Conservation (phyloP, 2,888 invertebrate species). For the Dolichomitus sp. region DNA sequence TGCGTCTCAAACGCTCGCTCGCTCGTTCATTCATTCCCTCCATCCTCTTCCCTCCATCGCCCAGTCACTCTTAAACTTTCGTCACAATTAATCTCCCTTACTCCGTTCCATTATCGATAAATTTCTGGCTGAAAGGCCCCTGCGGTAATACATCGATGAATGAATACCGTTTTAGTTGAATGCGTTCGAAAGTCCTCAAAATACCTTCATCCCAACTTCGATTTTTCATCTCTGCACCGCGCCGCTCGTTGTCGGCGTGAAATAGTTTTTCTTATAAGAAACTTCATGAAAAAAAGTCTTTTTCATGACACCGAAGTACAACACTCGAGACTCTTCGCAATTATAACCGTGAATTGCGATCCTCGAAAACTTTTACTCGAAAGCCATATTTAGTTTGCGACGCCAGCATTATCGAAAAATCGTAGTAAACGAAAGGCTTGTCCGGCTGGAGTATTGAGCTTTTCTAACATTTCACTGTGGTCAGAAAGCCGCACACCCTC, state of each 20-base stretch:
- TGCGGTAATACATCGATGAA: slow-evolving; percentile 56
- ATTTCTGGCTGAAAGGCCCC: slow-evolving; percentile 56
- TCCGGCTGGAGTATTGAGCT: slow-evolving; percentile 36
- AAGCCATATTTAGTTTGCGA: slow-evolving; percentile 33
- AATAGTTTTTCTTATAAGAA: slow-evolving; percentile 45
- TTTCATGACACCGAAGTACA: slow-evolving; percentile 6
- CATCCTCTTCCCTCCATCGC: slow-evolving; percentile 26
- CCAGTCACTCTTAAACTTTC: slow-evolving; percentile 55
- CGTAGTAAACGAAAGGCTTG: slow-evolving; percentile 45
- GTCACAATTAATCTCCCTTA: slow-evolving; percentile 62
- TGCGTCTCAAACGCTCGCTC: background rate
- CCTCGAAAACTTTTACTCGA: slow-evolving; percentile 46
- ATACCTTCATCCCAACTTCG: slow-evolving; percentile 40
- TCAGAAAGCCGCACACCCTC: slow-evolving; percentile 26
- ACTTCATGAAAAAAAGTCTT: slow-evolving; percentile 18
- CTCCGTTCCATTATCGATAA: slow-evolving; percentile 59
- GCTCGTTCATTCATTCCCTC: slow-evolving; percentile 40
- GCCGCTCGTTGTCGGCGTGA: slow-evolving; percentile 4
- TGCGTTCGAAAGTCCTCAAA: slow-evolving; percentile 51
- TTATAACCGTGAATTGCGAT: slow-evolving; percentile 42
- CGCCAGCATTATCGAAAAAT: slow-evolving; percentile 51
- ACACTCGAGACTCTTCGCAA: slow-evolving; percentile 22
- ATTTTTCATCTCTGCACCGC: slow-evolving; percentile 43
- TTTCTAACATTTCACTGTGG: slow-evolving; percentile 53
- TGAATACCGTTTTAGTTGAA: slow-evolving; percentile 65